Conservation (phyloP, 1,140 invertebrate species). For the Zaprionus kolodkinae region DNA sequence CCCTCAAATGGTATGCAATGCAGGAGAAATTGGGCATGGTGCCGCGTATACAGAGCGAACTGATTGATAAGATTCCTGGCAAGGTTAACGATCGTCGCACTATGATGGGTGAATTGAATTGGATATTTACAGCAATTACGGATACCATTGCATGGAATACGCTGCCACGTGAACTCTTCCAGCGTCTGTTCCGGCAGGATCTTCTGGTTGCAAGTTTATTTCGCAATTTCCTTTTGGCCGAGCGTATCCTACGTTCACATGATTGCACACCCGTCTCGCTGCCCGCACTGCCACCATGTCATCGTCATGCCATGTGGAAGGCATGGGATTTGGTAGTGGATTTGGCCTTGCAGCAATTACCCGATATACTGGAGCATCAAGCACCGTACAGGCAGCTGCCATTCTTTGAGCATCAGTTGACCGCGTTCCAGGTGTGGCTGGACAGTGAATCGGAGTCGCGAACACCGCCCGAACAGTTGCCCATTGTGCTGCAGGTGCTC, state of each 20-base stretch:
- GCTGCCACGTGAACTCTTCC: conserved; percentile 95
- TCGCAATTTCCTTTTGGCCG: conserved; percentile 98
- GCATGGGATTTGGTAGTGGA: conserved; percentile 99
- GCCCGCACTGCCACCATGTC: conserved; percentile 95
- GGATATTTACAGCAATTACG: conserved; percentile 99
- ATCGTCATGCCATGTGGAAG: conserved; percentile 96
- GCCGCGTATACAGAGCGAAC: conserved; percentile 91
- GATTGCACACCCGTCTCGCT: conserved; percentile 97
- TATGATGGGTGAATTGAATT: conserved; percentile 99
- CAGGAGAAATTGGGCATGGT: conserved; percentile 92
- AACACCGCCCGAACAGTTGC: conserved; percentile 96
- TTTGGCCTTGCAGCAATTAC: conserved; percentile 95
- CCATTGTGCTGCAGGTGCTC: conserved; percentile 98
- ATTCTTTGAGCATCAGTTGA: conserved; percentile 99
- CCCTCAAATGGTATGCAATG: conserved; percentile 96
- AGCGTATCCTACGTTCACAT: conserved; percentile 97
- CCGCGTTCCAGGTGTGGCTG: conserved; percentile 99
- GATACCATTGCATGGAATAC: conserved; percentile 99
- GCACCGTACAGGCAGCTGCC: conserved; percentile 91
- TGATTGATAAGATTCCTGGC: conserved; percentile 98
- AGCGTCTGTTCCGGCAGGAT: conserved; percentile 98
- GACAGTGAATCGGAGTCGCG: conserved; percentile 90
- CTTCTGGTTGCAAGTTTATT: conserved; percentile 99
- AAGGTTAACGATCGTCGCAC: conserved; percentile 97
- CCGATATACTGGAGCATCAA: conserved; percentile 88